Evolutionary conservation across 2,797 vertebrate species (phyloP), one percentile per base, ranked within the genome.

Genomic region (Brotula barbata): DNA sequence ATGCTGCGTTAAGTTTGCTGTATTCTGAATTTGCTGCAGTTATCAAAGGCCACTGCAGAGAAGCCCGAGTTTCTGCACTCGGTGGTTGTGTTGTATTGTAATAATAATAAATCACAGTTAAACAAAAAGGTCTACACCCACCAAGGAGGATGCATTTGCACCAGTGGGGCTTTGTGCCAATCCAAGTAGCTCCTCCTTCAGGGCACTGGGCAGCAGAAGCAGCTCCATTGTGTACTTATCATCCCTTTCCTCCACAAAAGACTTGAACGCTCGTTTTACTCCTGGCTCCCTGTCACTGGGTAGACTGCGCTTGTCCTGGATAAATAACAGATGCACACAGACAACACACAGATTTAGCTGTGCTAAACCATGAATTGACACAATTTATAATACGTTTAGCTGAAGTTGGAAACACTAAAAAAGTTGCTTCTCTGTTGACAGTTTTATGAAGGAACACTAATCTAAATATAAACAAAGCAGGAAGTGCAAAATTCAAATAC

Each of bases 221-320:
- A 99, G 91, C 83, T 99, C 97, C 95, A 99, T 95, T 3, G 95
- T 94, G 52, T 95, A 98, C 58, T 94, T 96, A 80, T 99, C 97
- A 5, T 94, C 94, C n/a, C 88, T 89, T n/a, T 94, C 91, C 85
- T 99, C 97, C 37, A 98, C 96, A 5, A 98, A 96, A n/a, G 87
- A 90, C 70, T 93, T 95, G 83, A 99, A 98, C 0, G 89, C 88
- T 68, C 91, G 94, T 78, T 99, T 99, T 68, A 98, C 88, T 4
- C 91, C 87, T 0, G 93, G 90, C 53, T 99, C 97, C 22, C 87
- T 89, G 67, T 94, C 91, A 1, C 81, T 88, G 5, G 93, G 88
- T 23, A 96, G 81, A 63, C 86, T 93, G 74, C 88, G 90, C 28
- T 95, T 97, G 58, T 87, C 93, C 68, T 91, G 70, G 20, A 61